Conservation (phyloP, 2,113 vertebrate genomes). For the Neolamprologus falcicula region DNA sequence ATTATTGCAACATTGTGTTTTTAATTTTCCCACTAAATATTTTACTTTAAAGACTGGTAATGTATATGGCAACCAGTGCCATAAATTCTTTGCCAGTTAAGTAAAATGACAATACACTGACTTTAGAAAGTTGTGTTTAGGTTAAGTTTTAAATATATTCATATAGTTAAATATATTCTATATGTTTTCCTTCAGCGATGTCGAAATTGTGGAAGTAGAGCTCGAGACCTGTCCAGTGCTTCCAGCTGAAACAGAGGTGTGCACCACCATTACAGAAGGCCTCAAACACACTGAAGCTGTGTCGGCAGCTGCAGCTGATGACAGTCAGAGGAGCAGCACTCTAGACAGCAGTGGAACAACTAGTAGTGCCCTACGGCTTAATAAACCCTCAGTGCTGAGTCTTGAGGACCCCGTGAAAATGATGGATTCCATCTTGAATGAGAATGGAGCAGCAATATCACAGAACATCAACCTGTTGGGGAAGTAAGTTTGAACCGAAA, state of each 20-base stretch:
- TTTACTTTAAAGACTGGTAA: not conserved
- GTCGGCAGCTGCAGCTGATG: not conserved
- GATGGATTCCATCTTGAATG: conserved; percentile 96
- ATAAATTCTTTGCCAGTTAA: not conserved
- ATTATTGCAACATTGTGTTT: not conserved
- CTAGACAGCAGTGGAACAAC: conserved; percentile 20
- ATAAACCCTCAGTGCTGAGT: conserved; percentile 73
- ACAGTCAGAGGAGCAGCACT: not conserved
- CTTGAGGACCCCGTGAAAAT: conserved; percentile 89
- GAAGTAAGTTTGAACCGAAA: conserved; percentile 74
- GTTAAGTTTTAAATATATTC: not conserved
- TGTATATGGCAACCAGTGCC: not conserved
- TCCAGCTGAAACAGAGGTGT: conserved; percentile 67
- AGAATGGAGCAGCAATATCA: conserved; percentile 82
- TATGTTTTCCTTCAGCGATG: conserved; percentile 69
- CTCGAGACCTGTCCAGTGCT: conserved; percentile 68
- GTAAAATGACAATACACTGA: not conserved
- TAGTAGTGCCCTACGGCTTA: conserved; percentile 78
- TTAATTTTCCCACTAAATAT: not conserved
- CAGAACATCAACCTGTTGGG: conserved; percentile 95
- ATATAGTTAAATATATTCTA: not conserved
- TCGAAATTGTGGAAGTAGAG: conserved; percentile 84
- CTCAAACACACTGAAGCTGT: not conserved
- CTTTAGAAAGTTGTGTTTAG: not conserved
- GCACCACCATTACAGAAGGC: conserved; percentile 7